These are phyloP conservation scores for Dascyllus trimaculatus DNA, from an alignment of 2,113 vertebrate genomes.

Conservation along the genomic window DNA sequence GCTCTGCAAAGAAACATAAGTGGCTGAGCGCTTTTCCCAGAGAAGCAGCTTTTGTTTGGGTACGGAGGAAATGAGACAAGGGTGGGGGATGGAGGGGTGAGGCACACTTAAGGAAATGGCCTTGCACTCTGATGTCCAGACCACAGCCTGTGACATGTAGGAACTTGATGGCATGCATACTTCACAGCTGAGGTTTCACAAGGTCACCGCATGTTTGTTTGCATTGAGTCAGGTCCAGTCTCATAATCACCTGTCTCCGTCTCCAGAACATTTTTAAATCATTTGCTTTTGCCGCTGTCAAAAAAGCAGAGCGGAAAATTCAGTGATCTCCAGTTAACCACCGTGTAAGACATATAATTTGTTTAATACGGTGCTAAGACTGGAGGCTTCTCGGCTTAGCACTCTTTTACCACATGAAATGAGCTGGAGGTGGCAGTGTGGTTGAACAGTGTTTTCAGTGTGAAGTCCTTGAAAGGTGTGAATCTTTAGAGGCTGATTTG, in stretches of 20 bases:
- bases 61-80: slow-evolving; percentile 72
- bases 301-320: not conserved
- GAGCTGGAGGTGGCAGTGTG: not conserved
- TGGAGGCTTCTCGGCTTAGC: not conserved
- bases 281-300: slow-evolving; percentile 20
- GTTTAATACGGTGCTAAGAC: slow-evolving; percentile 7
- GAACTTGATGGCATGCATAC: slow-evolving; percentile 34
- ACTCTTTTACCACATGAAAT: not conserved
- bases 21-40: slow-evolving; percentile 65
- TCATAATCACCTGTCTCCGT: slow-evolving; percentile 54
- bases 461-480: slow-evolving; percentile 14
- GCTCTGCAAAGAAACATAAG: slow-evolving; percentile 31
- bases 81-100: not conserved
- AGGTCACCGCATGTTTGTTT: slow-evolving; percentile 66
- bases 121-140: slow-evolving; percentile 69
- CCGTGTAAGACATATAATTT: not conserved
- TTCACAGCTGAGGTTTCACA: slow-evolving; percentile 61
- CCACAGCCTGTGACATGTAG: slow-evolving; percentile 56
- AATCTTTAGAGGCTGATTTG: not conserved
- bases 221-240: slow-evolving; percentile 33
- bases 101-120: slow-evolving; percentile 75
- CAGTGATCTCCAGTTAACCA: not conserved
- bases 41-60: slow-evolving; percentile 77
- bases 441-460: not conserved
- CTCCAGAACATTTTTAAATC: not conserved